Percentiles rank a stretch among this genome's conserved stretches.
Evolutionary conservation across 2,797 vertebrate species (phyloP).

Genomic region (Chlorospingus flavigularis): DNA sequence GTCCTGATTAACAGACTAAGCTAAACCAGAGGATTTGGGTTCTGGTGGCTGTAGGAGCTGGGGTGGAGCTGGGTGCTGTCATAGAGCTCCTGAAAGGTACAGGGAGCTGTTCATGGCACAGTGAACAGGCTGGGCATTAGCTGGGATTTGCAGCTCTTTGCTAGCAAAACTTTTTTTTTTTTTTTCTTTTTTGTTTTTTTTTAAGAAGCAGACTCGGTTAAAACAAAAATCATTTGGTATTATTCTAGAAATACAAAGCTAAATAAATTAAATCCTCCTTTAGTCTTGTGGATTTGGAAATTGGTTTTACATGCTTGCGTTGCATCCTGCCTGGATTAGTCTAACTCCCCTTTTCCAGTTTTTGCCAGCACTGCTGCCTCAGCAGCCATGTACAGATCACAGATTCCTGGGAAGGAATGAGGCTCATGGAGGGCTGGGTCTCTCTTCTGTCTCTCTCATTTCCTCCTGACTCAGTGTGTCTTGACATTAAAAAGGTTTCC

Average conservation of each 20-base stretch:
- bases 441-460: not conserved
- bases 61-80: rapidly evolving
- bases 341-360: not conserved
- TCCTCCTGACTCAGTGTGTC: not conserved
- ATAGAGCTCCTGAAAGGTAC: not conserved
- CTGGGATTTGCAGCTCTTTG: not conserved
- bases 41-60: not conserved
- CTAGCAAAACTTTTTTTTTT: not conserved
- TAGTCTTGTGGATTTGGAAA: not conserved
- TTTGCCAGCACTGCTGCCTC: not conserved
- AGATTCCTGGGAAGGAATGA: not conserved
- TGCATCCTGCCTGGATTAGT: constrained; percentile 23
- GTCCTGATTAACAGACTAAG: not conserved
- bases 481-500: not conserved
- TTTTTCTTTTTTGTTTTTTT: not conserved
- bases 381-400: not conserved
- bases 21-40: not conserved
- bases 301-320: constrained; percentile 34
- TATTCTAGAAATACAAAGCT: constrained; percentile 19
- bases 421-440: not conserved
- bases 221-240: constrained; percentile 9
- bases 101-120: not conserved
- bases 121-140: not conserved
- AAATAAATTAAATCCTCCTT: constrained; percentile 22
- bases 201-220: not conserved